A percentile compares a stretch with the other conserved stretches of the same genome.
Conservation (phyloP, 2,797 vertebrate species). For the Gymnoscopelus microlampas region DNA sequence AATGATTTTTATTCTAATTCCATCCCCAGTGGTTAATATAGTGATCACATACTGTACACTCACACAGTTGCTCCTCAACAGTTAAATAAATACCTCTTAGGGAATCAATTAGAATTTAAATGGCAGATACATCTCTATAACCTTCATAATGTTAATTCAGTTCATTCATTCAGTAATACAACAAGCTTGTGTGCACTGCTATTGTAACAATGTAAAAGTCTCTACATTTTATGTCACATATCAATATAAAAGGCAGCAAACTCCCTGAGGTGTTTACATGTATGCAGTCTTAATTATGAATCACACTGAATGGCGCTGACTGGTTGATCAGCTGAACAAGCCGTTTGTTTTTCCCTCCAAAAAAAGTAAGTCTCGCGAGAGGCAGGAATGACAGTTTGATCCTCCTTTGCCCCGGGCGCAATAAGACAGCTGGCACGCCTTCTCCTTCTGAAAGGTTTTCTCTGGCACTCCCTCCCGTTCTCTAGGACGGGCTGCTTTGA, state of each 20-base stretch:
- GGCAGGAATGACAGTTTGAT: not conserved
- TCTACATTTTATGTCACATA: not conserved
- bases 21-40: not conserved
- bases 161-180: not conserved
- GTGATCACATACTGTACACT: not conserved
- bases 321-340: not conserved
- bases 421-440: slow-evolving; percentile 3
- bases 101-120: not conserved
- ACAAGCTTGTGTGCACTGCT: not conserved
- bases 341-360: not conserved
- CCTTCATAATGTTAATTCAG: not conserved
- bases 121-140: slow-evolving; percentile 16
- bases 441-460: not conserved
- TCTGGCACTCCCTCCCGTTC: not conserved
- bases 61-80: not conserved
- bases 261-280: not conserved
- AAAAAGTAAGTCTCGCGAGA: no score
- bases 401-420: slow-evolving; percentile 22
- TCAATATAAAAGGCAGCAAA: not conserved
- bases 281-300: not conserved
- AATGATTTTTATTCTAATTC: not conserved
- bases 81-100: not conserved
- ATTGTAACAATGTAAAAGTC: not conserved
- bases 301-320: not conserved
- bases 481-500: slow-evolving; percentile 62